phyloP scores from a whole-genome alignment of 2,888 invertebrate species.

The Scaeva pyrastri region DNA sequence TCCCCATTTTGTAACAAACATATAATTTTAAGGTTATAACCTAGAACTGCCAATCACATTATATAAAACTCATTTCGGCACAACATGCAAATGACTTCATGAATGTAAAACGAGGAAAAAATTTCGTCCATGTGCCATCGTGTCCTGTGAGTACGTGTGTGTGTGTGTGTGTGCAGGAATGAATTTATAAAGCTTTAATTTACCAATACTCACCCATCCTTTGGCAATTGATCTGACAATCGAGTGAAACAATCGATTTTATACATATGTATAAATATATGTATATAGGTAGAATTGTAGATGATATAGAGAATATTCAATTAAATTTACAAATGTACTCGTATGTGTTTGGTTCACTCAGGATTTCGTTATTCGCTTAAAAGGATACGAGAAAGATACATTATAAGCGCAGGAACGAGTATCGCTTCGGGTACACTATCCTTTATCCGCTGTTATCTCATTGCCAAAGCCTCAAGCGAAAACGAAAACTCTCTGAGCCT shows the following conservation, averaged over 20 bases:
- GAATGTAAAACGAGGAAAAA: conserved; percentile 32
- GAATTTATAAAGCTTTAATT: conserved; percentile 33
- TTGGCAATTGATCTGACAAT: conserved; percentile 47
- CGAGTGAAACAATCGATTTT: conserved; percentile 42
- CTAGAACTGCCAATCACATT: conserved; percentile 19
- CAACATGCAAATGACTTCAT: conserved; percentile 43
- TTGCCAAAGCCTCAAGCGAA: conserved; percentile 44
- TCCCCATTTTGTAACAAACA: conserved; percentile 1
- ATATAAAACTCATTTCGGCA: conserved; percentile 18
- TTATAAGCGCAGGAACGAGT: conserved; percentile 16
- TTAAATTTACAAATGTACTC: conserved; percentile 55
- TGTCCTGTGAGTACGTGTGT: background rate
- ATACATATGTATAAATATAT: conserved; percentile 11
- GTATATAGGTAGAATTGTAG: background rate
- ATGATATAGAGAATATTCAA: conserved; percentile 32
- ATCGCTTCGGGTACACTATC: background rate
- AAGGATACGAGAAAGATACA: conserved; percentile 2
- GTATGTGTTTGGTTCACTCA: conserved; percentile 27
- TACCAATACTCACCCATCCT: conserved; percentile 2
- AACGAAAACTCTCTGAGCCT: conserved; percentile 9
- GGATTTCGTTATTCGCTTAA: background rate
- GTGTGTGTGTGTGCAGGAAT: conserved; percentile 1
- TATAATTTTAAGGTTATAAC: conserved; percentile 29
- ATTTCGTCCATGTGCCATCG: conserved; percentile 11
- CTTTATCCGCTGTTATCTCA: background rate